Percentiles rank a stretch among this genome's conserved stretches.
phyloP scores from a whole-genome alignment of 2,113 vertebrate genomes.

The Mionectes macconnelli region DNA sequence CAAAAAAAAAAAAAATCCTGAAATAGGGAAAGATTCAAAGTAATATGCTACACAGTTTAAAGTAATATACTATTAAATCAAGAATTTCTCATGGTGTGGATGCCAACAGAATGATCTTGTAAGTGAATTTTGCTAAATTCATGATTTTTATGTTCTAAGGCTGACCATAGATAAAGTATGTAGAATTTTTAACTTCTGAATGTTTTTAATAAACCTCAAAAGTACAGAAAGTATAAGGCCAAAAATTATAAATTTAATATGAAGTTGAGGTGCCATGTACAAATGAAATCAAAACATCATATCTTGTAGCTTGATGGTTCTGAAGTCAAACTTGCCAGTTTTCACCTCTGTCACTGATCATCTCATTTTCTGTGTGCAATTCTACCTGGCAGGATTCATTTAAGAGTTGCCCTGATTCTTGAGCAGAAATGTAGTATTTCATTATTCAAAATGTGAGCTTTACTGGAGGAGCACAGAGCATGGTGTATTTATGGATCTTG shows the following conservation, averaged over 20 bases:
- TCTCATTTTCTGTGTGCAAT: neutral
- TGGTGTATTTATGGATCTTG: neutral
- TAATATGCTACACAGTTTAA: neutral
- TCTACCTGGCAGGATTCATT: neutral
- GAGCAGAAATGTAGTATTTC: neutral
- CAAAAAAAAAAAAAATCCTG: neutral
- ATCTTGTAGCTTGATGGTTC: neutral
- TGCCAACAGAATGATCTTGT: neutral
- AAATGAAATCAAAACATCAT: neutral
- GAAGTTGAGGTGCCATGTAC: neutral
- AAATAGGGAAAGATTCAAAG: neutral
- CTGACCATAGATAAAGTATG: rapidly evolving
- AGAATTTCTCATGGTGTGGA: neutral
- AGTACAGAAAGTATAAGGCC: neutral
- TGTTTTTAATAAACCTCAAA: neutral
- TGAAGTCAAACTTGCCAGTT: neutral
- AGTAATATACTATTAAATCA: neutral
- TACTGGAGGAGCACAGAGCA: neutral
- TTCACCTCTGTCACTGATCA: neutral
- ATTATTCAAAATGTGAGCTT: neutral
- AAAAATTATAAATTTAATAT: neutral
- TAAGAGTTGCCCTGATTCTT: neutral
- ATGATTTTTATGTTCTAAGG: neutral
- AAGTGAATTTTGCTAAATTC: neutral
- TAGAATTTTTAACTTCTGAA: neutral